Percentiles rank a stretch among this genome's conserved stretches.
Evolutionary conservation across 1,140 invertebrate genomes (phyloP).

Genomic region (Dufourea novaeangliae): DNA sequence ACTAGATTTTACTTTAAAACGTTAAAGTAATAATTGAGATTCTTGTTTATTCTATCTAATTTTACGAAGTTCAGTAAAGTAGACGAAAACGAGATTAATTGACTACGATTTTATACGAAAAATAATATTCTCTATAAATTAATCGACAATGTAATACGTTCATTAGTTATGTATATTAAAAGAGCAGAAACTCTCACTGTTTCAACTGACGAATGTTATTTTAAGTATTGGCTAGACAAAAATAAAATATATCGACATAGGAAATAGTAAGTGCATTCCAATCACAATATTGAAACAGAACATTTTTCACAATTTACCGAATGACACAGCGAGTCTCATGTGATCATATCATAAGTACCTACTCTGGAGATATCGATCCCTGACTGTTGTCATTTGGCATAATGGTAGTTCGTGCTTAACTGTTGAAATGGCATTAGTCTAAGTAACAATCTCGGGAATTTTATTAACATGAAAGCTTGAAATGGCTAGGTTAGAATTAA

Average conservation of each 20-base stretch:
- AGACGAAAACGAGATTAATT: no score
- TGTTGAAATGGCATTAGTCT: not conserved
- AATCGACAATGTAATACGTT: no score
- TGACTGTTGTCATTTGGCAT: not conserved
- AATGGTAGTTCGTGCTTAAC: not conserved
- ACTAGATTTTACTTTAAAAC: no score
- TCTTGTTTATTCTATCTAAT: no score
- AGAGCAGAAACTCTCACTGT: no score
- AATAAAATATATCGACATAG: no score
- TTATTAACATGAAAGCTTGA: not conserved
- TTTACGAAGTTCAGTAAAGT: no score
- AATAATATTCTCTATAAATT: no score
- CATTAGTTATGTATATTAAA: no score
- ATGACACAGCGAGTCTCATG: conserved; percentile 3
- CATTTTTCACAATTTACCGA: conserved; percentile 10
- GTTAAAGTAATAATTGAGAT: no score
- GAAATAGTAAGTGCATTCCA: not conserved
- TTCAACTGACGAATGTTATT: not conserved
- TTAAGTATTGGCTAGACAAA: no score
- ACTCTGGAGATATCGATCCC: conserved; percentile 2
- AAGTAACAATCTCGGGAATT: not conserved
- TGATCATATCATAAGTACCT: not conserved
- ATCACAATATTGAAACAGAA: not conserved
- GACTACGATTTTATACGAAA: no score
- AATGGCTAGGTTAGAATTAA: not conserved